Evolutionary conservation across 2,888 invertebrate species (phyloP).

Genomic region (Venusia cambrica): DNA sequence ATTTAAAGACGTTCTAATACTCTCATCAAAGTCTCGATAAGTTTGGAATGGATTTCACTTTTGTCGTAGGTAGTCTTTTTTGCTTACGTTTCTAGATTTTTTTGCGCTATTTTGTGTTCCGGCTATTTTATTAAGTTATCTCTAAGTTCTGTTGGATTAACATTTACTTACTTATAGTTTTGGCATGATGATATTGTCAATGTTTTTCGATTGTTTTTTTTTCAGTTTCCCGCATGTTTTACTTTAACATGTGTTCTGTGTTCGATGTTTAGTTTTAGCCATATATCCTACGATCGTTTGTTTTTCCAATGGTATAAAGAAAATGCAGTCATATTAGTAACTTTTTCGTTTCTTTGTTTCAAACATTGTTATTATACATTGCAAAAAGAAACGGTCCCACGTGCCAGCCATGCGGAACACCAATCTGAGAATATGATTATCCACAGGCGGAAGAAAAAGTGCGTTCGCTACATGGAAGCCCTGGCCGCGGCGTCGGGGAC

Average conservation of each 20-base stretch:
- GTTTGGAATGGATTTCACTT: slow-evolving; percentile 20
- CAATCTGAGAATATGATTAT: slow-evolving; percentile 9
- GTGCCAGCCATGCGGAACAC: slow-evolving; percentile 17
- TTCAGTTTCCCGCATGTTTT: slow-evolving; percentile 30
- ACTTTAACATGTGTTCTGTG: slow-evolving; percentile 29
- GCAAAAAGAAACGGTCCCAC: slow-evolving; percentile 32
- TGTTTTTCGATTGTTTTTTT: slow-evolving; percentile 19
- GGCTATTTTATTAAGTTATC: slow-evolving; percentile 24
- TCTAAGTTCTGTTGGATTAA: slow-evolving; percentile 29
- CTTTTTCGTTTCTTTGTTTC: too few species aligned
- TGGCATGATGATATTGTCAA: slow-evolving; percentile 30
- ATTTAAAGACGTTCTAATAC: too few species aligned
- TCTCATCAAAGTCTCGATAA: not conserved
- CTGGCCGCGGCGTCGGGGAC: slow-evolving; percentile 84
- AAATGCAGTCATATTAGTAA: too few species aligned
- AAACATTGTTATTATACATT: too few species aligned
- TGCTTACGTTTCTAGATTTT: slow-evolving; percentile 29
- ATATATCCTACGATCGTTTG: slow-evolving; percentile 18
- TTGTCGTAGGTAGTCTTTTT: slow-evolving; percentile 41
- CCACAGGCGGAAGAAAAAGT: slow-evolving; percentile 97
- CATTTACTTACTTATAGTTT: slow-evolving; percentile 24
- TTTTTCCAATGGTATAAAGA: slow-evolving; percentile 1
- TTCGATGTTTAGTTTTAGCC: slow-evolving; percentile 40
- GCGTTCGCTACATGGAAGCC: slow-evolving; percentile 97
- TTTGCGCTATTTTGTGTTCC: slow-evolving; percentile 24